Evolutionary conservation across 2,113 vertebrate genomes (phyloP).

Genomic region (Chaetodon trifascialis): DNA sequence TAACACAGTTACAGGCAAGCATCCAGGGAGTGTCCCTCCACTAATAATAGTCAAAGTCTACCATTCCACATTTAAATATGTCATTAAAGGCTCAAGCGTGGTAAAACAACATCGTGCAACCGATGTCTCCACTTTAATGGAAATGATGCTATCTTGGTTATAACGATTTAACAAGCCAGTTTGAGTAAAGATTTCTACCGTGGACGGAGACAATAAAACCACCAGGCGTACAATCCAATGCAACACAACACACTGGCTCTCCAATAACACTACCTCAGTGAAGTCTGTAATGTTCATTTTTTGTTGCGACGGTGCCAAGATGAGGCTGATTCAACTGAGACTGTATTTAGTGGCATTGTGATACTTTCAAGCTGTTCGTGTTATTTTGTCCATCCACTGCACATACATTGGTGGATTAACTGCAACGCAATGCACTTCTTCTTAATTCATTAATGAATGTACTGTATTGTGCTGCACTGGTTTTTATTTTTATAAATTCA

Average conservation of each 20-base stretch:
- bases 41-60: not conserved
- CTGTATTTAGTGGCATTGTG: not conserved
- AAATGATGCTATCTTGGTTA: not conserved
- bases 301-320: conserved; percentile 25
- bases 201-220: conserved; percentile 40
- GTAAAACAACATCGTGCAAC: conserved; percentile 7
- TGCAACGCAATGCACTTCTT: not conserved
- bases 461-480: too few relatives aligned
- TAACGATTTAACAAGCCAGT: conserved; percentile 47
- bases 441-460: too few relatives aligned
- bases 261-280: conserved; percentile 18
- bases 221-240: conserved; percentile 26
- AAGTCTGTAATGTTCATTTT: not conserved
- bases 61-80: conserved; percentile 20
- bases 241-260: conserved; percentile 10
- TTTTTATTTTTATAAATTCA: not conserved
- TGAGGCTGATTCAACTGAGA: conserved; percentile 9
- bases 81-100: conserved; percentile 30
- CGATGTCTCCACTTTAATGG: conserved; percentile 28
- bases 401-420: not conserved
- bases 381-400: too few relatives aligned
- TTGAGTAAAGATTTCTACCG: conserved; percentile 47
- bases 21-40: conserved; percentile 5
- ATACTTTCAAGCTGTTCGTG: too few relatives aligned
- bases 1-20: not conserved